These are phyloP conservation scores for Lithobates sylvaticus DNA, from an alignment of 2,797 vertebrate genomes.

Conservation along the genomic window DNA sequence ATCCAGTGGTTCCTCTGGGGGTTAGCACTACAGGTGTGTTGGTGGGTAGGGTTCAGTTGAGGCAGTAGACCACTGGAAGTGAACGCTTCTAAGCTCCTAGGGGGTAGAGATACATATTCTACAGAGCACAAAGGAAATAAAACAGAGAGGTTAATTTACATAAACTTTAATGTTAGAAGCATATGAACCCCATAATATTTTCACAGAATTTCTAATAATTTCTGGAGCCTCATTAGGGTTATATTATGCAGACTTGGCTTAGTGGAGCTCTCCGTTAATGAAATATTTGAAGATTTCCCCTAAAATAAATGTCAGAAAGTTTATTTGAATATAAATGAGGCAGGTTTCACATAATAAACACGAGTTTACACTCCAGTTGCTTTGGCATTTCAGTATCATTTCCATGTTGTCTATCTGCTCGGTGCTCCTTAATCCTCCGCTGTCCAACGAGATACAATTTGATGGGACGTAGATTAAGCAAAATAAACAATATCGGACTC, in stretches of 20 bases:
- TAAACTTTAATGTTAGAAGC: too few relatives aligned
- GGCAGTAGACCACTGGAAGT: too few relatives aligned
- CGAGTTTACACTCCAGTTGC: background rate
- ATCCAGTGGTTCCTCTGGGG: too few relatives aligned
- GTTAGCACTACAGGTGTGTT: too few relatives aligned
- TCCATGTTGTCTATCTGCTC: slow-evolving; percentile 10
- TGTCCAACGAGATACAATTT: slow-evolving; percentile 34
- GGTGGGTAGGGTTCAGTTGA: too few relatives aligned
- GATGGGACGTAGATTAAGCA: slow-evolving; percentile 36
- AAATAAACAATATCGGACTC: slow-evolving; percentile 50
- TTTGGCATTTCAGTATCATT: slow-evolving; percentile 14
- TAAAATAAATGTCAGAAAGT: slow-evolving; percentile 27
- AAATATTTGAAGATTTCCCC: background rate
- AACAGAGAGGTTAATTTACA: too few relatives aligned
- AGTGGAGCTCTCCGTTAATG: background rate
- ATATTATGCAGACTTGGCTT: background rate
- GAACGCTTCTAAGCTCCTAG: too few relatives aligned
- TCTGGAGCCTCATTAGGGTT: too few relatives aligned
- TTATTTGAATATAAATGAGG: slow-evolving; percentile 25
- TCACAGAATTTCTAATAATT: too few relatives aligned
- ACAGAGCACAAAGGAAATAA: too few relatives aligned
- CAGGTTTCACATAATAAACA: slow-evolving; percentile 1
- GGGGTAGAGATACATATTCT: too few relatives aligned
- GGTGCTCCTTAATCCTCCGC: slow-evolving; percentile 25
- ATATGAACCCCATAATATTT: too few relatives aligned